Evolutionary conservation across 2,113 vertebrate species (phyloP), one percentile per base, ranked within the genome.

Genomic region (Gobiocypris rarus): DNA sequence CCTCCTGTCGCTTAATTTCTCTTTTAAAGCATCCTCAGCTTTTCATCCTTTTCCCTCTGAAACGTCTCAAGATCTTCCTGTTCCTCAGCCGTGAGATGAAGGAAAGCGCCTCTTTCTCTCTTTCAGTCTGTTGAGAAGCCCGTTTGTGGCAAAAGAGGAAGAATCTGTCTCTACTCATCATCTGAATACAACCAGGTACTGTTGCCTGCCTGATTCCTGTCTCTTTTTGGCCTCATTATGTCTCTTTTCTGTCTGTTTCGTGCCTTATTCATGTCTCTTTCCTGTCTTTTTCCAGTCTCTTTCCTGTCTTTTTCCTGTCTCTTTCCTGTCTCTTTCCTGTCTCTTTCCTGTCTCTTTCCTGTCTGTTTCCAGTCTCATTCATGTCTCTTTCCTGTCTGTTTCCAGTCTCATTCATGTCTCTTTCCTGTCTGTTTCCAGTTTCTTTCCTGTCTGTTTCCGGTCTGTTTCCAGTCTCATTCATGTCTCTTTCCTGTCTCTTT

Each of bases 181-280:
- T 82, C 88, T 93, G 75, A 93, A 91, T 90, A 92, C 89, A 84
- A 83, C 58, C 85, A 91, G 88, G 88, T 89, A 91, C 90, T 86
- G 87, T 83, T 80, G 73, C 61, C 31, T 71, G 59, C 52, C 56
- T 81, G 54, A 56, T 84, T 88, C 71, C 14, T 1, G 26, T 26
- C 3, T 26, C 6, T 5, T 22, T 22, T 11, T 8, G 11, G 34
- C 59, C 2, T 67, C 28, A 45, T 3, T 43, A 13, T 15, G 24
- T 34, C 6, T 67, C 13, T 28, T 17, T 34, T 1, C 10, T 61
- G 58, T 26, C 2, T 13, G 0, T 5, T 34, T 19, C 9, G 9
- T 10, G 28, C 4, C 28, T 65, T 10, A 5, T 31, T 65, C 0
- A 8, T 26, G 58, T 26, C 6, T 14, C 0, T 0, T 19, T 19